A percentile compares a stretch with the other conserved stretches of the same genome.
These are phyloP conservation scores for Tragulus kanchil DNA, from an alignment of 2,113 vertebrate species.

Conservation along the genomic window DNA sequence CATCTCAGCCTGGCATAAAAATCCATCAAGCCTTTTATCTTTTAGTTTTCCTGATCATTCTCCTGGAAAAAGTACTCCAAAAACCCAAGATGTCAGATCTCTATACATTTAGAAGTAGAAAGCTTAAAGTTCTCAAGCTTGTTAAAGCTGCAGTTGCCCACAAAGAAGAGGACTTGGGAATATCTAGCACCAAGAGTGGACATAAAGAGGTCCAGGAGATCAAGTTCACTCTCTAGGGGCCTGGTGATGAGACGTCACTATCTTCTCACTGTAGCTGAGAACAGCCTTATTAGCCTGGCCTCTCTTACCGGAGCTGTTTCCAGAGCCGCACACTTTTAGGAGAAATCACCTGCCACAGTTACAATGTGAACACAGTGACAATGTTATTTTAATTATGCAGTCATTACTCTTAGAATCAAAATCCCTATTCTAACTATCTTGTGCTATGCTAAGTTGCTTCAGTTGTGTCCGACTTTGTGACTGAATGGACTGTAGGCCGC, in stretches of 20 bases:
- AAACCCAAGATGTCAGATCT: constrained; percentile 1
- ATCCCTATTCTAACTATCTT: constrained; percentile 31
- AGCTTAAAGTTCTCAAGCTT: constrained; percentile 28
- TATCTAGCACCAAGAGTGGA: neutral
- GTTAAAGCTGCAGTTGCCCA: neutral
- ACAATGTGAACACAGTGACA: neutral
- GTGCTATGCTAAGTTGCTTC: too few species aligned
- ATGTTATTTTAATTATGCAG: neutral
- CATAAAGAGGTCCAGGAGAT: neutral
- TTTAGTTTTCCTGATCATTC: constrained; percentile 47
- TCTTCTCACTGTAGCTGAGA: constrained; percentile 19
- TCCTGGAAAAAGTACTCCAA: constrained; percentile 20
- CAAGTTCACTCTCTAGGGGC: neutral
- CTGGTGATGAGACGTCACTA: constrained; percentile 5
- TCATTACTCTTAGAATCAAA: constrained; percentile 34
- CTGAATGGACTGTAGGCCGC: too few species aligned
- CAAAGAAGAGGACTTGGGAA: neutral
- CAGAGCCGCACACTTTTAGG: neutral
- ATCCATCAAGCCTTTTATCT: constrained; percentile 37
- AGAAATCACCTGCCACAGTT: neutral
- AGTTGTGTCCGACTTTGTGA: too few species aligned
- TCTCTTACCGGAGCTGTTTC: neutral
- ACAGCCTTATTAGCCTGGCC: neutral
- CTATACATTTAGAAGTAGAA: constrained; percentile 15
- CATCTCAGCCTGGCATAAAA: constrained; percentile 56